These are phyloP conservation scores for Zaprionus ornatus DNA, from an alignment of 1,140 invertebrate genomes.

Conservation along the genomic window DNA sequence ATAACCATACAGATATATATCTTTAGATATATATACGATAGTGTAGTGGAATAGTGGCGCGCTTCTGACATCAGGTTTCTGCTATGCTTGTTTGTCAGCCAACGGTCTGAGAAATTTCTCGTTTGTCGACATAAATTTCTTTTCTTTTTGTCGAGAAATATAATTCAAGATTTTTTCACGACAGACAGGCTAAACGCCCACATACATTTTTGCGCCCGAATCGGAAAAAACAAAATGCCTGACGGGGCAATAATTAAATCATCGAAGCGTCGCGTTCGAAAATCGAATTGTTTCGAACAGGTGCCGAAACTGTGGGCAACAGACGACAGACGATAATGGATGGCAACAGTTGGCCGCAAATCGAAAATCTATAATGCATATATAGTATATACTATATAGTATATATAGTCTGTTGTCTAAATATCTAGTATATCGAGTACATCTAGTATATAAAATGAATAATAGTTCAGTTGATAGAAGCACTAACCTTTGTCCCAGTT, in stretches of 20 bases:
- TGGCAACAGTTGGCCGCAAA: conserved; percentile 63
- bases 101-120: conserved; percentile 32
- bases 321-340: conserved; percentile 35
- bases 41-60: conserved; percentile 37
- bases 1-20: neutral
- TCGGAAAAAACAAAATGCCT: conserved; percentile 47
- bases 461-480: neutral
- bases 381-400: conserved; percentile 14
- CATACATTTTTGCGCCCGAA: conserved; percentile 37
- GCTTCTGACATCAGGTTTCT: conserved; percentile 67
- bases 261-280: conserved; percentile 63
- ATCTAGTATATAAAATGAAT: conserved; percentile 2
- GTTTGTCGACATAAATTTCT: conserved; percentile 34
- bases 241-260: conserved; percentile 70
- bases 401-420: neutral
- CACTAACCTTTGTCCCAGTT: conserved; percentile 93
- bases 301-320: conserved; percentile 55
- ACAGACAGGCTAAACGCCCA: conserved; percentile 49
- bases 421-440: too few relatives aligned
- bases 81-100: conserved; percentile 60
- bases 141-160: conserved; percentile 2
- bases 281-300: conserved; percentile 79
- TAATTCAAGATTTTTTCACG: conserved; percentile 35
- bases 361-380: neutral
- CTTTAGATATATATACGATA: neutral